Percentiles rank a stretch among this genome's conserved stretches.
Conservation (phyloP, 2,888 invertebrate species). For the Drosophila macrothrix region DNA sequence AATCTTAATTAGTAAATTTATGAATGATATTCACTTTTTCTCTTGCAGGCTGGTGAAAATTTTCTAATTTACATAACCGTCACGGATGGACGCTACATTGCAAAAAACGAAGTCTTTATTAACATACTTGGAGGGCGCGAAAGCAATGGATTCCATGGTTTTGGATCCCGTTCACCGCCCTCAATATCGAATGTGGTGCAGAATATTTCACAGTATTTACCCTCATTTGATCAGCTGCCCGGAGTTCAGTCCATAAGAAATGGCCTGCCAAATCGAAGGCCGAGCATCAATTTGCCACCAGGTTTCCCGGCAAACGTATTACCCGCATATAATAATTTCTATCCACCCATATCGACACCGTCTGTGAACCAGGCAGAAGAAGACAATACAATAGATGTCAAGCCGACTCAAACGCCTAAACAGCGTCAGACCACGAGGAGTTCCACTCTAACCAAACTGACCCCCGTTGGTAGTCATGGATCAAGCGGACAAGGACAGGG, state of each 20-base stretch:
- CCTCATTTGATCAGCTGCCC: slow-evolving; percentile 83
- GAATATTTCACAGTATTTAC: slow-evolving; percentile 83
- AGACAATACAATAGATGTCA: slow-evolving; percentile 35
- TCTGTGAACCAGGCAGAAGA: neutral
- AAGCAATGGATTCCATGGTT: slow-evolving; percentile 58
- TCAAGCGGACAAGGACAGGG: slow-evolving; percentile 20
- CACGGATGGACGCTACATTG: slow-evolving; percentile 88
- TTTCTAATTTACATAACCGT: slow-evolving; percentile 89
- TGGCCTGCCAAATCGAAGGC: slow-evolving; percentile 75
- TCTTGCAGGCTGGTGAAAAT: slow-evolving; percentile 87
- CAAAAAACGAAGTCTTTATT: slow-evolving; percentile 89
- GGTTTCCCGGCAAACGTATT: slow-evolving; percentile 65
- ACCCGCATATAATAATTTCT: slow-evolving; percentile 83
- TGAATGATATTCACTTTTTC: neutral
- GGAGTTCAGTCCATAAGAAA: slow-evolving; percentile 83
- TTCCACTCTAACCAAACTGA: slow-evolving; percentile 62
- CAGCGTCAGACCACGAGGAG: slow-evolving; percentile 12
- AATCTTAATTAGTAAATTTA: neutral
- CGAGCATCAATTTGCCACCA: slow-evolving; percentile 66
- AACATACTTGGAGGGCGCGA: slow-evolving; percentile 85
- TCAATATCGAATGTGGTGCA: slow-evolving; percentile 81
- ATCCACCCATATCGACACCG: slow-evolving; percentile 55
- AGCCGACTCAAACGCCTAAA: slow-evolving; percentile 12
- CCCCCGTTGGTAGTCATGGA: slow-evolving; percentile 67
- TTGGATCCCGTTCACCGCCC: slow-evolving; percentile 77